Conservation (phyloP, 2,113 vertebrate species). For the Taxidea taxus region DNA sequence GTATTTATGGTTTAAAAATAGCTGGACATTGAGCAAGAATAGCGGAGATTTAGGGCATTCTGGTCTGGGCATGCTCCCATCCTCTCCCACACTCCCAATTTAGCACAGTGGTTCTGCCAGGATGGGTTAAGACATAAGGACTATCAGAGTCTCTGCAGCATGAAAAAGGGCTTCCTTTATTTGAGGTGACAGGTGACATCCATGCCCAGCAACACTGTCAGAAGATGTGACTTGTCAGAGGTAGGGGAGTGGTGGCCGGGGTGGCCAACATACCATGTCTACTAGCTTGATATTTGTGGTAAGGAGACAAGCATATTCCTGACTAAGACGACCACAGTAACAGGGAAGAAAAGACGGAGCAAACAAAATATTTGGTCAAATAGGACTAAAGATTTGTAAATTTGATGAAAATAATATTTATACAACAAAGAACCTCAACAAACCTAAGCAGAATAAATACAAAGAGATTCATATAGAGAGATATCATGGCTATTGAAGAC, state of each 20-base stretch:
- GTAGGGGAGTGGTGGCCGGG: neutral
- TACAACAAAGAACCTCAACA: neutral
- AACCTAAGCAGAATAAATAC: neutral
- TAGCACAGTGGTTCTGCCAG: neutral
- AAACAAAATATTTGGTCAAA: neutral
- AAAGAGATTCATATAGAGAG: neutral
- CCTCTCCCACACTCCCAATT: neutral
- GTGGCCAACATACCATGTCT: neutral
- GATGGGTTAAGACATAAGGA: fast-evolving
- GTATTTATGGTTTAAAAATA: neutral
- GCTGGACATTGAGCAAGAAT: neutral
- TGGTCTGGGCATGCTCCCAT: neutral
- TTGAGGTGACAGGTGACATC: neutral
- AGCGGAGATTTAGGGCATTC: neutral
- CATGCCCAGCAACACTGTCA: neutral
- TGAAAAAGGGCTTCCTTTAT: neutral
- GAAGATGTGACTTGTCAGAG: neutral
- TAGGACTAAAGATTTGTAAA: neutral
- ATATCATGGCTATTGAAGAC: no score
- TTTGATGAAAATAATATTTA: neutral
- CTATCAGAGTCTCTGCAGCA: neutral
- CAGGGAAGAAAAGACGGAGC: neutral
- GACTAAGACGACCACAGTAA: neutral
- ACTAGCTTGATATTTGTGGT: neutral
- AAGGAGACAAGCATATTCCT: neutral